These are phyloP conservation scores for Atherinosoma microstoma DNA, from an alignment of 2,797 vertebrate genomes.

Conservation along the genomic window DNA sequence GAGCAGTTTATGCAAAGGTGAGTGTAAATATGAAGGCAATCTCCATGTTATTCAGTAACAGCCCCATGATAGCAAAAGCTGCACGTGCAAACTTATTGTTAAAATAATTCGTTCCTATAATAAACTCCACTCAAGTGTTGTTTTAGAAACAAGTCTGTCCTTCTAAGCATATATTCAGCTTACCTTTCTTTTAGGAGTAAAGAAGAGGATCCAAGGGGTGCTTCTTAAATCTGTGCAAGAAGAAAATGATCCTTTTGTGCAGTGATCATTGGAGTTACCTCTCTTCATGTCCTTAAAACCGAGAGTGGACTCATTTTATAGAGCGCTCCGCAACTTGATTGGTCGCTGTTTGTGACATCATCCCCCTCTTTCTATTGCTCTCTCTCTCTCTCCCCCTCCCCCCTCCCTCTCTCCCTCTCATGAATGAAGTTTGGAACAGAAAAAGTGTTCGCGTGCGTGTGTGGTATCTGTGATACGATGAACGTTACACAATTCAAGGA, in stretches of 20 bases:
- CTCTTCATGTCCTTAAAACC: slow-evolving; percentile 57
- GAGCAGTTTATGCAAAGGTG: slow-evolving; percentile 8
- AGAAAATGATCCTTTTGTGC: neutral
- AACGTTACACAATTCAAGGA: neutral
- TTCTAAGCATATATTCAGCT: slow-evolving; percentile 20
- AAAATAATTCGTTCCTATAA: neutral
- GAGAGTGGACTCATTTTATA: slow-evolving; percentile 80
- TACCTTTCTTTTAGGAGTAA: slow-evolving; percentile 53
- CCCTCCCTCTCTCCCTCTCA: slow-evolving; percentile 36
- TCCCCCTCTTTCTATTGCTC: slow-evolving; percentile 10
- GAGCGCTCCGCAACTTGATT: slow-evolving; percentile 72
- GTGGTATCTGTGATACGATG: neutral
- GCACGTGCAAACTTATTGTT: slow-evolving; percentile 5
- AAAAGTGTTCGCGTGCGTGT: slow-evolving; percentile 17
- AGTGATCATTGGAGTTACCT: slow-evolving; percentile 26
- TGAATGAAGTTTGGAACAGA: slow-evolving; percentile 69
- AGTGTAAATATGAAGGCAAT: neutral
- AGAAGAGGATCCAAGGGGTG: slow-evolving; percentile 1
- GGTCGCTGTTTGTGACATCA: slow-evolving; percentile 77
- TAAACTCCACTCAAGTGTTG: neutral
- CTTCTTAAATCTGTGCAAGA: neutral
- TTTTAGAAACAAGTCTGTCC: slow-evolving; percentile 13
- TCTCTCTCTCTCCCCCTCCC: slow-evolving; percentile 1
- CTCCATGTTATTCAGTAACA: neutral
- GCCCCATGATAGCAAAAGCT: neutral